phyloP scores from a whole-genome alignment of 1,140 invertebrate species.

The Drosophila lini region DNA sequence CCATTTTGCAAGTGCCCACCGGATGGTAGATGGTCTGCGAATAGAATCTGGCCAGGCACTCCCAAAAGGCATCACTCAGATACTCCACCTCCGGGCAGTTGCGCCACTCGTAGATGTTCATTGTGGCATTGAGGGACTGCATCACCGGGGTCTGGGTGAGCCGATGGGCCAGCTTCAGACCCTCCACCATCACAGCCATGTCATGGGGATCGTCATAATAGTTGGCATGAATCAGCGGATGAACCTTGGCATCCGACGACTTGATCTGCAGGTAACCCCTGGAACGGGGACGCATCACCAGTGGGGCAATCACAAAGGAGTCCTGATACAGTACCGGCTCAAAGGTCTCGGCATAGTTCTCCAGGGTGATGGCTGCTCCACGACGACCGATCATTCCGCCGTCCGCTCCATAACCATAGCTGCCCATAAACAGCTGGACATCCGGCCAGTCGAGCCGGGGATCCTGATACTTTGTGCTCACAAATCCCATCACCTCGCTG shows the following conservation, averaged over 20 bases:
- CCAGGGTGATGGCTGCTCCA: conserved; percentile 88
- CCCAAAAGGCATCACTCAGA: conserved; percentile 87
- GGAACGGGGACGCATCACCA: conserved; percentile 89
- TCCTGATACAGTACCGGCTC: conserved; percentile 89
- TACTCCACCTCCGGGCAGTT: conserved; percentile 85
- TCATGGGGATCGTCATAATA: conserved; percentile 90
- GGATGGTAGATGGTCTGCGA: conserved; percentile 90
- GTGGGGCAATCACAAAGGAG: conserved; percentile 88
- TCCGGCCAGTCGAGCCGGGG: conserved; percentile 89
- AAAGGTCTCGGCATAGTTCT: conserved; percentile 88
- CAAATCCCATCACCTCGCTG: conserved; percentile 91
- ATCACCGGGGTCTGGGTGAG: conserved; percentile 88
- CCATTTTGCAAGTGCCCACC: conserved; percentile 88
- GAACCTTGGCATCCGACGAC: conserved; percentile 88
- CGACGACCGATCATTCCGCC: conserved; percentile 89
- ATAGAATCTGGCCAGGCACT: conserved; percentile 88
- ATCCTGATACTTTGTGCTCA: conserved; percentile 90
- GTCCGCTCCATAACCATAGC: conserved; percentile 90
- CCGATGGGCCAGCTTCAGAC: conserved; percentile 88
- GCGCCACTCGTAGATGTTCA: conserved; percentile 87
- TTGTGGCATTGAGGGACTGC: conserved; percentile 86
- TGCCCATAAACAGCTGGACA: conserved; percentile 90
- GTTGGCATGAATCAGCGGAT: conserved; percentile 92
- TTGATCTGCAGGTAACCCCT: conserved; percentile 88
- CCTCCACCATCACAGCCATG: conserved; percentile 90